Evolutionary conservation across 2,888 invertebrate genomes (phyloP), one percentile per base, ranked within the genome.

Genomic region (Gastracanthus pulcherrimus): DNA sequence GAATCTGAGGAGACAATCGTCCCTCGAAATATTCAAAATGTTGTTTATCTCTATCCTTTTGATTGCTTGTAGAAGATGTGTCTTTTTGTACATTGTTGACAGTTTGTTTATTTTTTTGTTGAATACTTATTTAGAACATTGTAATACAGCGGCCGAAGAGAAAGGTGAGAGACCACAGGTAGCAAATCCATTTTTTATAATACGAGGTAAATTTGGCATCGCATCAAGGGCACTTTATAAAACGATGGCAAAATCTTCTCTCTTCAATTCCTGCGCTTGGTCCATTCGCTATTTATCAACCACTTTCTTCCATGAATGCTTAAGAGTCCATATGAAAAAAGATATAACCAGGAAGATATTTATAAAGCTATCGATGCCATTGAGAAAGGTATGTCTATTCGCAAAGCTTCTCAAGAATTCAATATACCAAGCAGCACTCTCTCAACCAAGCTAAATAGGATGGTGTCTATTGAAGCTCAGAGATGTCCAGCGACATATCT

Each of bases 381-480:
- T 16, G 80, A 64, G 48, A 66, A 74, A 11, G 75, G 36, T 6
- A 36, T 36, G 34, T 84, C 75, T 86, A 89, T 86, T 36, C n/a
- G n/a, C n/a, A n/a, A n/a, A n/a, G n/a, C n/a, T n/a, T n/a, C n/a
- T n/a, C n/a, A n/a, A n/a, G n/a, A n/a, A n/a, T n/a, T n/a, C n/a
- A n/a, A n/a, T n/a, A n/a, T n/a, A n/a, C n/a, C n/a, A n/a, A n/a
- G n/a, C n/a, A n/a, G n/a, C n/a, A n/a, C n/a, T n/a, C n/a, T n/a
- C n/a, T n/a, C n/a, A n/a, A n/a, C n/a, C n/a, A n/a, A n/a, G n/a
- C n/a, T n/a, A n/a, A n/a, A n/a, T n/a, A n/a, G n/a, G n/a, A n/a
- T n/a, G n/a, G n/a, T n/a, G n/a, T n/a, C n/a, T n/a, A n/a, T n/a
- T n/a, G n/a, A n/a, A n/a, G n/a, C n/a, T n/a, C n/a, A n/a, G n/a